Evolutionary conservation across 1,140 invertebrate genomes (phyloP), one percentile per base, ranked within the genome.

Genomic region (Acarapis woodi): DNA sequence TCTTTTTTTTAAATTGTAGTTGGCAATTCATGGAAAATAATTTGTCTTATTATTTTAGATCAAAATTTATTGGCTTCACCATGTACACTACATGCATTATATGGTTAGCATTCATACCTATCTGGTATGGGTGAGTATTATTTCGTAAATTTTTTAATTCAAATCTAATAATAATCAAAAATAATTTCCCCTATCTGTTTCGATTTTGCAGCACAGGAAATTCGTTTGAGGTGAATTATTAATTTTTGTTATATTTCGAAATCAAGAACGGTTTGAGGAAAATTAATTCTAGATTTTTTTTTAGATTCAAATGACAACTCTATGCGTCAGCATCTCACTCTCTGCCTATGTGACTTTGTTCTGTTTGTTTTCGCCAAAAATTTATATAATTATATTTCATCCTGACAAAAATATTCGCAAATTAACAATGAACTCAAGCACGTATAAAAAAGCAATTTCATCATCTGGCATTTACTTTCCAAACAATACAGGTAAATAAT

Each of bases 1-100:
- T n/a, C n/a, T n/a, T n/a, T n/a, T n/a, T n/a, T n/a, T n/a, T 68
- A 66, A 10, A 54, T 67, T 32, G 68, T 67, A 48, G 65, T 66
- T 12, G 59, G 68, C 43, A 67, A 65, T 48, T 67, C 65, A 2
- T 30, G 60, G 12, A 65, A 65, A 51, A 67, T 67, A n/a, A n/a
- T n/a, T n/a, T n/a, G n/a, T n/a, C n/a, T n/a, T n/a, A n/a, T n/a
- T n/a, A n/a, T n/a, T n/a, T n/a, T n/a, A n/a, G n/a, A 57, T 80
- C 77, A 44, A 85, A 87, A 45, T 62, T 61, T 57, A 87, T 88
- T 49, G 82, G 82, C 41, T 87, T 88, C 57, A 82, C 82, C 12
- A 88, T 88, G 80, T 93, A 93, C 55, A 88, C 83, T 3, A 83
- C 77, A 3, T 82, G 77, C 49, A 71, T 83, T 20, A 79, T 83